Conservation (phyloP, 1,140 invertebrate genomes). For the Papilio glaucus region DNA sequence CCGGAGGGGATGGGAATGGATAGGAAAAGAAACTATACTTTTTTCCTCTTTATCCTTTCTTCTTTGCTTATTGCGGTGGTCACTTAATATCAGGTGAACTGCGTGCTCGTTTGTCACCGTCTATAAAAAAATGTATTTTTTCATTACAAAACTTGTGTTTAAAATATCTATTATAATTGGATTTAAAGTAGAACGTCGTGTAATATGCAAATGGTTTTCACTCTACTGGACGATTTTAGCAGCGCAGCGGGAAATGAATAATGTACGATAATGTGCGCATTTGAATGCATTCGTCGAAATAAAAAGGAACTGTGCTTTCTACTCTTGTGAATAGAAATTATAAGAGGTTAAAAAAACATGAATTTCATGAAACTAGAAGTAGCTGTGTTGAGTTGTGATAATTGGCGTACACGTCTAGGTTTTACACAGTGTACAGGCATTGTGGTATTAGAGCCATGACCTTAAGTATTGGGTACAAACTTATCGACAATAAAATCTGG, state of each 20-base stretch:
- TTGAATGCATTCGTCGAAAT: slow-evolving; percentile 12
- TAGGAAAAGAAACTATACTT: too few species aligned
- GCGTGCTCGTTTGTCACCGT: too few species aligned
- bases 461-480: too few species aligned
- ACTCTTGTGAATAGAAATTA: slow-evolving; percentile 4
- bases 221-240: neutral
- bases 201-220: slow-evolving; percentile 16
- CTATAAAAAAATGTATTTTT: too few species aligned
- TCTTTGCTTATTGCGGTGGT: too few species aligned
- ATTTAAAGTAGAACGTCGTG: slow-evolving; percentile 1
- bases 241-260: slow-evolving; percentile 11
- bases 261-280: slow-evolving; percentile 18
- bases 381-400: neutral
- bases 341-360: neutral
- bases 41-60: too few species aligned
- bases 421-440: too few species aligned
- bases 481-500: too few species aligned
- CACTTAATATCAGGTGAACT: too few species aligned
- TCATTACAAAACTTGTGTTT: neutral
- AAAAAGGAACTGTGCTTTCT: neutral
- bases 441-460: too few species aligned
- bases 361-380: neutral
- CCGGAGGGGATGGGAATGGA: too few species aligned
- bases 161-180: neutral
- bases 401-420: too few species aligned